Base-by-base conservation (phyloP, 2,888 invertebrate species). In the Crioceris asparagi region DNA sequence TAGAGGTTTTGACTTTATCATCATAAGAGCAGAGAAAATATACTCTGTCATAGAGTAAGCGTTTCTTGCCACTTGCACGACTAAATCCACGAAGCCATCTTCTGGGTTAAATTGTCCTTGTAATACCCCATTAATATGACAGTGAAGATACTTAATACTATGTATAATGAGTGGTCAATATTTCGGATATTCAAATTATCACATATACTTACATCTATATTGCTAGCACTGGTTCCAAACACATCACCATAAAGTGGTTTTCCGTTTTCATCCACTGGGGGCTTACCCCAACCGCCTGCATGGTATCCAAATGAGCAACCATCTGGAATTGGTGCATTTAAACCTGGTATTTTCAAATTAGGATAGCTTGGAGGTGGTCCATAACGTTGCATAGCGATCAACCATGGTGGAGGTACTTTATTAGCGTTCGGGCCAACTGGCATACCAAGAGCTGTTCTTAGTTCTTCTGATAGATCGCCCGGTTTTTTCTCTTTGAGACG, bases 331-430 rank as follows among this genome's bases (percentile, higher is more conserved):
- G 97, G 94, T 2, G 96, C 94, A 69, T 97, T 98, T 4, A 98
- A 69, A 0, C 97, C 97, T 0, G 96, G 90, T 56, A 98, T 92
- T 69, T 96, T 97, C 17, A 98, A 70, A 69, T 94, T 96, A 1
- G 98, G 97, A 69, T 98, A 98, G 34, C 94, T 94, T 0, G 98
- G 98, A 2, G 98, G 98, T 1, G 98, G 98, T 0, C 98, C 98
- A 63, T 98, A 98, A 52, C 94, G 77, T 65, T 94, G 93, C 83
- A 93, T 93, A 2, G 93, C 93, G 57, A 94, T 93, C 47, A 94
- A 67, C 94, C 94, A 94, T 16, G 93, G 94, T 0, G 93, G 93
- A 1, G 93, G 93, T 7, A 59, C 55, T 69, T 88, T 88, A 49
- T 88, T 83, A 17, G 86, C 85, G 55, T 81, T 87, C 0, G 91